These are phyloP conservation scores for Drosophila leontia DNA, from an alignment of 1,140 invertebrate genomes.

Conservation along the genomic window DNA sequence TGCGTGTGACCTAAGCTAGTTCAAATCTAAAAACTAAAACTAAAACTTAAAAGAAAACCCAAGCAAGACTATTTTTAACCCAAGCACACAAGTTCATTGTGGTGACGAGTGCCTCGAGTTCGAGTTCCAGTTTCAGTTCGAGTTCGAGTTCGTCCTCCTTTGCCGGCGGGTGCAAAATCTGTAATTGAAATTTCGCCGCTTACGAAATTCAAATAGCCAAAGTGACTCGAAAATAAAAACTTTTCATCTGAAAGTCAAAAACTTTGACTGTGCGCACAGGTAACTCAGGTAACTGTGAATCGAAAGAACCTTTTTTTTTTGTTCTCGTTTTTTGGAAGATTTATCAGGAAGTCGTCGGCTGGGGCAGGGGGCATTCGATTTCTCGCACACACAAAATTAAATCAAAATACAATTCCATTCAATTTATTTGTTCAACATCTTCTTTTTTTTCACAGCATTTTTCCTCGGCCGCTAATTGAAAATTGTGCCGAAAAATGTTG, in stretches of 20 bases:
- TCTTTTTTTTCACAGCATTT: slow-evolving; percentile 19
- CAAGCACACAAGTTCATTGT: slow-evolving; percentile 10
- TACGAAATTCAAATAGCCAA: slow-evolving; percentile 51
- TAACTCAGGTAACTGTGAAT: slow-evolving; percentile 36
- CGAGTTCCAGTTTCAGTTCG: neutral
- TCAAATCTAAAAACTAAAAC: slow-evolving; percentile 27
- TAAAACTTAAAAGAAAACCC: slow-evolving; percentile 9
- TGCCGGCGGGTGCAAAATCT: slow-evolving; percentile 69
- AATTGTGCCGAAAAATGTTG: slow-evolving; percentile 74
- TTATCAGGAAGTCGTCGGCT: slow-evolving; percentile 10
- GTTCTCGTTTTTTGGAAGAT: neutral
- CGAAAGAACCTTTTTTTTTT: slow-evolving; percentile 36
- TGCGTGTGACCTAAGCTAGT: slow-evolving; percentile 38
- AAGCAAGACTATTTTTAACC: slow-evolving; percentile 21
- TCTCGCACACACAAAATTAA: slow-evolving; percentile 62
- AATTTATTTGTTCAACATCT: slow-evolving; percentile 71
- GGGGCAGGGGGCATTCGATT: slow-evolving; percentile 20
- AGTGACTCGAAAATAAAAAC: slow-evolving; percentile 14
- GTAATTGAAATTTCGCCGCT: slow-evolving; percentile 71
- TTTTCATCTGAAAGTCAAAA: slow-evolving; percentile 69
- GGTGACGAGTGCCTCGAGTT: slow-evolving; percentile 14
- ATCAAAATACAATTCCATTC: slow-evolving; percentile 75
- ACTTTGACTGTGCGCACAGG: slow-evolving; percentile 48
- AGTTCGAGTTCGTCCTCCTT: slow-evolving; percentile 14
- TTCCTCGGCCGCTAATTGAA: slow-evolving; percentile 63